Evolutionary conservation across 2,888 invertebrate genomes (phyloP), one percentile per base, ranked within the genome.

Genomic region (Helleia helle): DNA sequence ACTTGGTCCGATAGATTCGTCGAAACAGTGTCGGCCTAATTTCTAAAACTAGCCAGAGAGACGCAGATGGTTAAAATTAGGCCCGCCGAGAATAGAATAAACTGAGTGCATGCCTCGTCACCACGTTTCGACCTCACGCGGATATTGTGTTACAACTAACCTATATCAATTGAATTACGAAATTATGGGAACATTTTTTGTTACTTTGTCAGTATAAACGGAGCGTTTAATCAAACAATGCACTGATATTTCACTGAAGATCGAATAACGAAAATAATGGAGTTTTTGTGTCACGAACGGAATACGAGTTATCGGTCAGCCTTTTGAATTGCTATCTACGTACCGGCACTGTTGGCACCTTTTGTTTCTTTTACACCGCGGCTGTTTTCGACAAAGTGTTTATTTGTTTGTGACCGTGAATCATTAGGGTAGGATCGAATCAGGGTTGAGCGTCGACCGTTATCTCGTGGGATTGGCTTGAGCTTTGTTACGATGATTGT

Each of bases 21-120:
- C 62, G 71, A 71, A 73, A 65, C 57, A 56, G 55, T 58, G 62
- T 51, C 77, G 80, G 75, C 80, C 75, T 75, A 81, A 80, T 80
- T 84, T 81, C 81, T 80, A 80, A 79, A 77, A 71, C 80, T 72
- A 76, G 74, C 71, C 74, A 71, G 73, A 62, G 79, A 79, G 76
- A 81, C 83, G 79, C 77, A 80, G 66, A 81, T 83, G 83, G 84
- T 79, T 84, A 83, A 83, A 84, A 84, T 84, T 83, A 84, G 84
- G 70, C 65, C 65, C 67, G 71, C 80, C 80, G 59, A 76, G 73
- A 84, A 83, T 81, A 83, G 81, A 71, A 72, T 75, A 72, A 80
- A 80, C 75, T 68, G 67, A 62, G 68, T 55, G 64, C 72, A 65
- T 62, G 71, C 65, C 69, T 65, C 73, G 71, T 68, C 67, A 67